Percentiles rank a stretch among this genome's conserved stretches.
phyloP scores from a whole-genome alignment of 2,113 vertebrate genomes.

The Lonchura striata region DNA sequence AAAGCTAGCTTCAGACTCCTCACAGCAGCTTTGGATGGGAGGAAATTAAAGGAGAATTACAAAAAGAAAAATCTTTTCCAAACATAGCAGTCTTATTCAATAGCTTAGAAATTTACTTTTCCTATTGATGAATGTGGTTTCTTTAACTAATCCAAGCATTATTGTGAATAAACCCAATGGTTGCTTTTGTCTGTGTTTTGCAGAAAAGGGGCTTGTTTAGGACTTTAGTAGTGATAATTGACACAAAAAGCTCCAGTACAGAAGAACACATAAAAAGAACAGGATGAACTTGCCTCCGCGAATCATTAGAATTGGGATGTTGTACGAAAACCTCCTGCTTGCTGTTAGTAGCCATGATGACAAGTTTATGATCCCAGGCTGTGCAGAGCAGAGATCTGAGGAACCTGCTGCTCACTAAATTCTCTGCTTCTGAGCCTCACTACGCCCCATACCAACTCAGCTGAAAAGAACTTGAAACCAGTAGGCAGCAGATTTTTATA shows the following conservation, averaged over 20 bases:
- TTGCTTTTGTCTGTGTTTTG: conserved; percentile 31
- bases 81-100: conserved; percentile 51
- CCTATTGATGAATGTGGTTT: conserved; percentile 46
- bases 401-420: background rate
- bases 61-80: conserved; percentile 52
- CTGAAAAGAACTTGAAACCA: background rate
- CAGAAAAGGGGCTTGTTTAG: conserved; percentile 16
- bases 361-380: background rate
- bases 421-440: background rate
- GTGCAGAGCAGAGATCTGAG: background rate
- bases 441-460: background rate
- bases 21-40: conserved; percentile 15
- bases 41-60: conserved; percentile 54
- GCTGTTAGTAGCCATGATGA: background rate
- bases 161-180: conserved; percentile 16
- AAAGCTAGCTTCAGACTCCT: conserved; percentile 23
- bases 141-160: conserved; percentile 42
- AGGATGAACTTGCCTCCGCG: background rate
- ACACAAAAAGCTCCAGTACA: background rate
- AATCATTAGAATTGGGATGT: background rate
- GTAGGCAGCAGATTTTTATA: background rate
- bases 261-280: background rate
- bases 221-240: background rate
- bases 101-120: conserved; percentile 54
- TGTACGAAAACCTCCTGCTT: background rate